Conservation (phyloP, 2,797 vertebrate species). For the Sylvilagus floridanus region DNA sequence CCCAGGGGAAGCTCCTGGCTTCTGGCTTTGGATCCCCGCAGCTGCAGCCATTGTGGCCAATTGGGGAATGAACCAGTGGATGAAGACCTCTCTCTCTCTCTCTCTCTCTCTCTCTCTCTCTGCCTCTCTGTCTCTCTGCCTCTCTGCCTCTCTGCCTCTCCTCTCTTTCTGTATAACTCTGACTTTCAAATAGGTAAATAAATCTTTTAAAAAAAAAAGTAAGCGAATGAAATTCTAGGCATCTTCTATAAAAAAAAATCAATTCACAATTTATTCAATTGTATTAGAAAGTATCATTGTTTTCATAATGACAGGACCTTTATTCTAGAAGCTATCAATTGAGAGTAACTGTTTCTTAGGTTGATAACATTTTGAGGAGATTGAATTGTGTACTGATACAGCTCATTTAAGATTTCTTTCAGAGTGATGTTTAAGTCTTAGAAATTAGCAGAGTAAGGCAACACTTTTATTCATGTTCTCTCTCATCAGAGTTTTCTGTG, state of each 20-base stretch:
- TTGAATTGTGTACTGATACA: neutral
- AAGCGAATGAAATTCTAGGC: too few species aligned
- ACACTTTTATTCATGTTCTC: neutral
- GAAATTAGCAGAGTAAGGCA: neutral
- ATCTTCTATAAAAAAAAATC: neutral
- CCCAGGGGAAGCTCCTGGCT: too few species aligned
- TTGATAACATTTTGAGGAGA: neutral
- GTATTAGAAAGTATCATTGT: neutral
- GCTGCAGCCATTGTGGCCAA: too few species aligned
- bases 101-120: too few species aligned
- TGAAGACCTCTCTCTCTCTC: too few species aligned
- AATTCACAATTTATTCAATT: conserved; percentile 17
- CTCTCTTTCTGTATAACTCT: too few species aligned
- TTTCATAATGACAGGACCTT: neutral
- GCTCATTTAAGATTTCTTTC: neutral
- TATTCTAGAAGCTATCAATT: neutral
- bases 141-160: too few species aligned
- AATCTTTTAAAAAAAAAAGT: too few species aligned
- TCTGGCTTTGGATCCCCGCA: too few species aligned
- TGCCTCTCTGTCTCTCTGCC: too few species aligned
- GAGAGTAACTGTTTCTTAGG: neutral
- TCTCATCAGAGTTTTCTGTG: conserved; percentile 4
- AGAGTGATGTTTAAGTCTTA: neutral
- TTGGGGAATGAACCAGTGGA: too few species aligned
- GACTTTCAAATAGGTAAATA: too few species aligned